Evolutionary conservation across 2,113 vertebrate species (phyloP), one percentile per base, ranked within the genome.

Genomic region (Cromileptes altivelis): DNA sequence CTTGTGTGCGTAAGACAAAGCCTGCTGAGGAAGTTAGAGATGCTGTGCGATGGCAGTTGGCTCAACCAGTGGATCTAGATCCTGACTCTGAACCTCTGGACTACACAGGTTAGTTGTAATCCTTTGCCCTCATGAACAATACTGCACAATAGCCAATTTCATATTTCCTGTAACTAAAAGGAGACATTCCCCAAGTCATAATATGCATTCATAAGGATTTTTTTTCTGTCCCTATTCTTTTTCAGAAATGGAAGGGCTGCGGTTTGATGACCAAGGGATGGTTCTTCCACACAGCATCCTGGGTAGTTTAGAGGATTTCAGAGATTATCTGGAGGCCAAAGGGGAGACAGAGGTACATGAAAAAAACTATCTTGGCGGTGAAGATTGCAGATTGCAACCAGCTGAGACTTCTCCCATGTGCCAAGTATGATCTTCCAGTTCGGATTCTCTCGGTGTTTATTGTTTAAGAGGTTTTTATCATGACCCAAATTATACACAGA

Each of bases 251-350:
- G 83, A 90, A 30, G 93, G 93, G 7, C 85, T 86, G 42, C 80
- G 89, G 13, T 94, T 93, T 60, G 94, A 95, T 68, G 83, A 82
- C 42, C 33, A 81, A 33, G 93, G 95, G 23, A 93, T 95, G 92
- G 88, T 99, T 86, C 95, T 97, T 80, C 95, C 97, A 4, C 97
- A 99, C 86, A 96, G 96, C 83, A 96, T 99, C 83, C 92, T 99
- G 93, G 98, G 98, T 81, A 96, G 83, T 80, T 94, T 97, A 57
- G 94, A 97, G 75, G 96, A 97, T 74, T 97, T 98, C 37, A 96
- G 73, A 88, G 94, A 73, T 84, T 97, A 97, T 88, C 96, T 97
- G 65, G 58, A 96, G 81, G 89, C 92, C 78, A 96, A 92, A 91
- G 95, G 96, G 78, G 95, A 97, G 49, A 74, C 74, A 17, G 90